Base-by-base conservation (phyloP, 2,797 vertebrate genomes). In the Adelosebastes latens region DNA sequence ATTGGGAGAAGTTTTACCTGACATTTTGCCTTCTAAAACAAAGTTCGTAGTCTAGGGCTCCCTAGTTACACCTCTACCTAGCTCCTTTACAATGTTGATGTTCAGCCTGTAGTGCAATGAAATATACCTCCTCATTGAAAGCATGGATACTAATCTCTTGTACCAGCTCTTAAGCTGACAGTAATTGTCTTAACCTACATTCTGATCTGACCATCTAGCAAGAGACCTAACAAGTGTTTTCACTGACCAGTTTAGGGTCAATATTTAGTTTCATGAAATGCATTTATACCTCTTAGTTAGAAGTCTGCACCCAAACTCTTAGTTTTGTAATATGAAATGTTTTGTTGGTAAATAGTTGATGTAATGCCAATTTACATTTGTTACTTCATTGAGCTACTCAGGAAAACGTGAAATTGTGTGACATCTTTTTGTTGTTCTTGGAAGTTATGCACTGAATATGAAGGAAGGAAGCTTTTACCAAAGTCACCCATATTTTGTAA, bases 171-270 rank as follows among this genome's bases (percentile, higher is more conserved):
- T 89, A 91, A 90, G 89, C 88, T 64, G 83, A 59, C 68, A 81
- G 75, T 95, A 94, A 94, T 94, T 91, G 93, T 90, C 91, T 96
- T 95, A 94, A 93, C 94, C 94, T 94, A 95, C 86, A 94, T 94
- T 84, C 86, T 87, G 79, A 85, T 83, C 68, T 87, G 75, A 75
- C 68, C 65, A 72, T 72, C 61, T 69, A 76, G 72, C 55, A 61
- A 70, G 71, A 63, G 72, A 75, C 65, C 58, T 62, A 29, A 58
- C 29, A 36, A 53, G 60, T 79, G 36, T 73, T 84, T 68, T 74
- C 32, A 63, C 46, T 75, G 6, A 73, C 66, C 65, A 58, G 65
- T 80, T 75, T n/a, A 69, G 36, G 65, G 20, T 61, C 49, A 52
- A 7, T 49, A 27, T 59, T 34, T 24, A 5, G 72, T 53, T 68